Evolutionary conservation across 2,113 vertebrate species (phyloP), one percentile per base, ranked within the genome.

Genomic region (Mystacornis crossleyi): DNA sequence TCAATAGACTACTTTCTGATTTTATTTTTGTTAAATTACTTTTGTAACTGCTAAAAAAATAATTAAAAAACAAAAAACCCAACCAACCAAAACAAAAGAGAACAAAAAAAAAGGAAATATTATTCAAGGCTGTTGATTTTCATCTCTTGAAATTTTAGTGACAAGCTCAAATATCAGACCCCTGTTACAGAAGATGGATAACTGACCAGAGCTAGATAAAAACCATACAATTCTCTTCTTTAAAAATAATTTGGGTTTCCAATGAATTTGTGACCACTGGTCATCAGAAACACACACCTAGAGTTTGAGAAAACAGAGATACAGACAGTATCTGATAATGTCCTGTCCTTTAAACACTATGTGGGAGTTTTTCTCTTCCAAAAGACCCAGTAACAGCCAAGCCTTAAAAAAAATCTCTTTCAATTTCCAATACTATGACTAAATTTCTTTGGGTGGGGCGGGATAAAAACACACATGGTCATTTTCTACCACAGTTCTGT

Each of bases 11-110:
- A 98, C 95, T 96, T 98, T 98, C 92, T 96, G 97, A 96, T 95
- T 97, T 97, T 97, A 97, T 98, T 98, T 86, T 96, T 96, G 94
- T 98, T 97, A 97, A 98, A 95, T 98, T 97, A 98, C 95, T 97
- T 97, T 91, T 77, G 96, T 97, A 97, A 97, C 93, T 93, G 97
- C 81, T 97, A 98, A 97, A 98, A 97, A 96, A 96, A 97, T 96
- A 91, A 95, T 96, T 85, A 93, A 90, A 94, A 93, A 93, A 12
- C 77, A 65, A 90, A 72, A 70, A 48, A 81, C 40, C 26, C 75
- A 93, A 80, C 65, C 58, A 95, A 92, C 70, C 75, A 89, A 91
- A 93, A 12, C 38, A 34, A 66, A 80, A 48, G 4, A 66, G 91
- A 80, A 80, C 85, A 92, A 85, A 88, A 93, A 92, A 84, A 82